Evolutionary conservation across 2,113 vertebrate species (phyloP).

Genomic region (Penelope pileata): DNA sequence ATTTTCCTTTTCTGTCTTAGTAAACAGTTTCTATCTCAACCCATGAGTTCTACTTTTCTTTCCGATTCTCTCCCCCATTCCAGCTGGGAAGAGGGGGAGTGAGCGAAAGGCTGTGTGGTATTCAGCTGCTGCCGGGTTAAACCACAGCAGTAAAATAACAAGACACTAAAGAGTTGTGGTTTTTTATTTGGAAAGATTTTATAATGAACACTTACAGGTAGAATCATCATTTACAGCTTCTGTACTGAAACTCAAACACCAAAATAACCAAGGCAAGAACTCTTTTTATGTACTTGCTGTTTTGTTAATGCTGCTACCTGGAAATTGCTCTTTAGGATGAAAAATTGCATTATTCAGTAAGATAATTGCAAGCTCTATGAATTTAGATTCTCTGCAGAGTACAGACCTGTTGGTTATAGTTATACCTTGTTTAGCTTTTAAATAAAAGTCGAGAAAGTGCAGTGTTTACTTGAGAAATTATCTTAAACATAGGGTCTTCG

Average conservation of each 20-base stretch:
- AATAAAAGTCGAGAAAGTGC: neutral
- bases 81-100: no score
- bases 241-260: neutral
- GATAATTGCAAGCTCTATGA: neutral
- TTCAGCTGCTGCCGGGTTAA: no score
- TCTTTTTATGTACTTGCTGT: neutral
- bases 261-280: neutral
- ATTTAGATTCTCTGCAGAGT: neutral
- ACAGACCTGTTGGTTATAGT: neutral
- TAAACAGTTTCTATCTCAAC: no score
- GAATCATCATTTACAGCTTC: neutral
- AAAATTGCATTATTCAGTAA: neutral
- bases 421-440: neutral
- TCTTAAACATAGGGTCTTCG: neutral
- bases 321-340: neutral
- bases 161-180: neutral
- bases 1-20: no score
- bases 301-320: neutral
- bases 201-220: neutral
- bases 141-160: no score
- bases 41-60: no score
- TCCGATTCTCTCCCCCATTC: no score
- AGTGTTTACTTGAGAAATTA: constrained; percentile 2
- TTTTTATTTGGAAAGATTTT: neutral
- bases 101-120: no score